Base-by-base conservation (phyloP, 2,888 invertebrate genomes). In the Acrocera orbiculus region DNA sequence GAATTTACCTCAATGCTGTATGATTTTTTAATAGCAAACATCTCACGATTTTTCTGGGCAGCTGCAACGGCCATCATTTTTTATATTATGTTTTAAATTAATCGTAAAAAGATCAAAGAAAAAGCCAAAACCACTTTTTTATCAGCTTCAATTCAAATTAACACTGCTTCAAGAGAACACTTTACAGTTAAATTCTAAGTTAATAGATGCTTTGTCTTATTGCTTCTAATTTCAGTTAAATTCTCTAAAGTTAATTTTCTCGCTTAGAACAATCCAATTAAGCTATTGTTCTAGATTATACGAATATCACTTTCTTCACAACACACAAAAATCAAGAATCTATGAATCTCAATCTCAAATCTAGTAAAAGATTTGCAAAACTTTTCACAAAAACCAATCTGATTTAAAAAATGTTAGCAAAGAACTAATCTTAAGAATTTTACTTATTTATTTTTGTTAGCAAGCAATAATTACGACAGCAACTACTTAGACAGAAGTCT, bases 1-100 rank as follows among this genome's bases (percentile, higher is more conserved):
- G n/a, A n/a, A 65, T 81, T 77, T 67, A 89, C 90, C 83, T 90
- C 90, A 62, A 90, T 86, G 69, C 87, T 89, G 74, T 90, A 90
- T 46, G 87, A 87, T 62, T 90, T 90, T 69, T 89, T 89, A 69
- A 89, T 89, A 62, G 89, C 87, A 73, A 89, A 89, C 79, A 87
- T 81, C 65, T 89, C 87, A 62, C 89, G 78, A 67, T 85, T 89
- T 68, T 86, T 86, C 67, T 86, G 85, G 45, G 85, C 85, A 60
- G 85, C 82, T 58, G 85, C 82, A 54, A 85, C 83, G 64, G 83
- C 82, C 76, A 85, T 85, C 67, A 68, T 73, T 53, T 63, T 66
- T 5, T 23, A 11, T n/a, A 30, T 27, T 35, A 26, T 16, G 20
- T 32, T 35, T 19, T 8, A 23, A 24, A 29, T 30, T 40, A n/a